Base-by-base conservation (phyloP, 2,888 invertebrate species). In the Arge pagana region DNA sequence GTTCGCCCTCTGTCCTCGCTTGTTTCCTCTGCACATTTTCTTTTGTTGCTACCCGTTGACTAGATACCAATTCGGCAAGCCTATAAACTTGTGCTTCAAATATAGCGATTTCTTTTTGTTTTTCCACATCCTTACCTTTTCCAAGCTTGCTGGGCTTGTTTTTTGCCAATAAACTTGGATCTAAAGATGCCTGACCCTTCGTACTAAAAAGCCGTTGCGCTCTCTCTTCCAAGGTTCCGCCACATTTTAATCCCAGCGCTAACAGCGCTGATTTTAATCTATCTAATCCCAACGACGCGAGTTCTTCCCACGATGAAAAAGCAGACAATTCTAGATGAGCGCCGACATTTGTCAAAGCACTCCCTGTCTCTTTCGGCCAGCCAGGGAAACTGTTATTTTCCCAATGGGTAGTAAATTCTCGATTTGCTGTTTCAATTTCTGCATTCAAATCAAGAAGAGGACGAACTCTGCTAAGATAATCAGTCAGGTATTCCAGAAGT, bases 21-120 rank as follows among this genome's bases (percentile, higher is more conserved):
- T 99, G 99, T 66, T 98, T 96, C 2, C 99, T 84, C 68, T 98
- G 97, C 3, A 99, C 98, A 77, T 99, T 99, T 78, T 99, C 99
- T 67, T 95, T 93, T 0, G 98, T 98, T 0, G 95, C 88, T 3
- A 86, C 83, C 36, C 98, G 83, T 64, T 97, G 95, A 55, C 90
- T 86, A 23, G 89, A 85, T 0, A 96, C 84, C 49, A 93, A 78
- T 63, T 93, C 93, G 0, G 93, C 87, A 56, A 96, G 85, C 71
- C 88, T 86, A 73, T 96, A 96, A 16, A 94, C 84, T 74, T 96
- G 92, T 0, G 93, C 88, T 79, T 98, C 97, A 51, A 96, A 80
- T 45, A 85, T 83, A 1, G 91, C 94, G 53, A 96, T 85, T 65
- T 97, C 96, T 66, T 88, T 89, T 68, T 94, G 90, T 35, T 93